A percentile compares a stretch with the other conserved stretches of the same genome.
Conservation (phyloP, 2,113 vertebrate genomes). For the Phaetusa simplex region DNA sequence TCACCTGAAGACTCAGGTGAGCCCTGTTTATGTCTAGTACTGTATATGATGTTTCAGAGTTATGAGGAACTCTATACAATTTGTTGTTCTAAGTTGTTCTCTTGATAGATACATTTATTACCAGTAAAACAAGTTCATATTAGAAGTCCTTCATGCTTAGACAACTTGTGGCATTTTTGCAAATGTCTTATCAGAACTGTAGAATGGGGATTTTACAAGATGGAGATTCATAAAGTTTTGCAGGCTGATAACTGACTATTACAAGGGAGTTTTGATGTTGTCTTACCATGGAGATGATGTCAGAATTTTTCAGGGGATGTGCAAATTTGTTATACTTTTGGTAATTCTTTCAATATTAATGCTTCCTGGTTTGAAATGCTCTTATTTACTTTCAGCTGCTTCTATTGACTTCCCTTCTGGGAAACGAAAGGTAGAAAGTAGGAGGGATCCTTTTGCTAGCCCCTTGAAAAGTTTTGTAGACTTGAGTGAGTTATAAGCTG, state of each 20-base stretch:
- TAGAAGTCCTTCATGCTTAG: neutral
- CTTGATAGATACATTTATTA: neutral
- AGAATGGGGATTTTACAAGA: neutral
- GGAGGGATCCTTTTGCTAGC: neutral
- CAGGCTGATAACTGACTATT: neutral
- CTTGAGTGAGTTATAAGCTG: neutral
- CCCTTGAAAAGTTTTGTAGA: neutral
- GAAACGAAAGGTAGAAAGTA: neutral
- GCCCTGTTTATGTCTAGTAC: neutral
- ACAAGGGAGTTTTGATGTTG: neutral
- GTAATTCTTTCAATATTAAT: neutral
- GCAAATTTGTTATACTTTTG: neutral
- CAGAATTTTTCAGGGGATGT: neutral
- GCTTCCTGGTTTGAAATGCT: neutral
- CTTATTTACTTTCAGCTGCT: neutral
- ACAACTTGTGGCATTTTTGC: neutral
- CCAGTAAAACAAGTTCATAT: neutral
- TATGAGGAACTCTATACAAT: neutral
- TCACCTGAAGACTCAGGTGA: neutral
- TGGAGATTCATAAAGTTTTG: neutral
- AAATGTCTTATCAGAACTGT: neutral
- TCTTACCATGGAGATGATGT: neutral
- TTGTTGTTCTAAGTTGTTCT: neutral
- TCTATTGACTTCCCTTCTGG: neutral
- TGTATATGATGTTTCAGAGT: neutral